Base-by-base conservation (phyloP, 2,113 vertebrate genomes). In the Sinocyclocheilus grahami region DNA sequence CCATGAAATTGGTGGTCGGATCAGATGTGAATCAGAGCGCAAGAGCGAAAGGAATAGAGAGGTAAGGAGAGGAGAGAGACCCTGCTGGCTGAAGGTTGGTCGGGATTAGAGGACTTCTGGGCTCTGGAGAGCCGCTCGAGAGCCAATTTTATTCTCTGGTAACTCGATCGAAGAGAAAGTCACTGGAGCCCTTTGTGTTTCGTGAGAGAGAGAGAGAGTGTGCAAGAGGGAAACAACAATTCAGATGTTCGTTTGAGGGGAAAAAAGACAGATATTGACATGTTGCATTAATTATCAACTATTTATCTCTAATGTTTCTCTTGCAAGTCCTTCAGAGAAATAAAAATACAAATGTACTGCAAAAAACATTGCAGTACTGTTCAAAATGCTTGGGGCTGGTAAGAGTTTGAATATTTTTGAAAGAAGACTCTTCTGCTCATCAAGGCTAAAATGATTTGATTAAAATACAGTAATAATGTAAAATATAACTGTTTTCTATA, bases 61-160 rank as follows among this genome's bases (percentile, higher is more conserved):
- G 51, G 67, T 85, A 53, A 71, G 90, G 91, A 90, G 91, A 93
- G 91, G 86, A 89, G 90, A 89, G 88, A 88, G 88, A 91, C 89
- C 88, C 85, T 86, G 91, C 90, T 89, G 90, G 87, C 89, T 71
- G 65, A 85, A 85, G 92, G 89, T 82, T 88, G 90, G 46, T 60
- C 89, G 88, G 92, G 92, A 94, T 95, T 93, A 95, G 93, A 94
- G 91, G 87, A 91, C 89, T 90, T 92, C 93, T 92, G 90, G 90
- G 91, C 92, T 89, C 92, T 79, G 85, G 92, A 94, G 94, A 95
- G 93, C 94, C 91, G 94, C 93, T 94, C 93, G 94, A 82, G 88
- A 96, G 93, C 92, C 93, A 95, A 95, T 96, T 96, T 96, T 95
- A 95, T 95, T 96, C 94, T 95, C 93, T 95, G 93, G 95, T 95